These are phyloP conservation scores for Malacoraja senta DNA, from an alignment of 2,797 vertebrate genomes.

Conservation along the genomic window DNA sequence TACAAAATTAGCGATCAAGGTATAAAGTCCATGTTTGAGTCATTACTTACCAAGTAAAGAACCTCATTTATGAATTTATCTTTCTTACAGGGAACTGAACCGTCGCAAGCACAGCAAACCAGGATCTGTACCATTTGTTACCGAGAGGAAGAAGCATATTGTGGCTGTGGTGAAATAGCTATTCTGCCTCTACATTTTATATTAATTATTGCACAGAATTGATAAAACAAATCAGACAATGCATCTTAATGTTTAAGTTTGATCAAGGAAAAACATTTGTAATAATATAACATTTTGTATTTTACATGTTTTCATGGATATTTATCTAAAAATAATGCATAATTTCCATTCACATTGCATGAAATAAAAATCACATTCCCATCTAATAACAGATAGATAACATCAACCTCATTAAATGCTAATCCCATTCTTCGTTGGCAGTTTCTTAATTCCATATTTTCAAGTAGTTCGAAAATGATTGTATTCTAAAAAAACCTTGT, in stretches of 20 bases:
- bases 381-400: neutral
- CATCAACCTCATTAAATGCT: no score
- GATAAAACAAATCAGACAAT: no score
- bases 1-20: no score
- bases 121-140: conserved; percentile 67
- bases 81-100: conserved; percentile 74
- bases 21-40: neutral
- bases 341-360: neutral
- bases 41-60: neutral
- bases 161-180: conserved; percentile 81
- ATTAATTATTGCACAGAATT: conserved; percentile 3
- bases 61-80: conserved; percentile 5
- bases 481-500: neutral
- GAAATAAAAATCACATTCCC: neutral
- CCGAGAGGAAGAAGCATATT: conserved; percentile 82
- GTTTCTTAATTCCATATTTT: no score
- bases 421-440: no score
- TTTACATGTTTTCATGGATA: neutral
- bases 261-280: neutral
- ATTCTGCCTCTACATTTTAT: neutral
- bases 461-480: neutral
- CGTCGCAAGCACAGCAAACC: conserved; percentile 88
- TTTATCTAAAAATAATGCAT: neutral
- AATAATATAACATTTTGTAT: neutral
- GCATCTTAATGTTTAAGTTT: no score